Percentiles rank a stretch among this genome's conserved stretches.
These are phyloP conservation scores for Microctenopoma steveboyesi DNA, from an alignment of 2,797 vertebrate genomes.

Conservation along the genomic window DNA sequence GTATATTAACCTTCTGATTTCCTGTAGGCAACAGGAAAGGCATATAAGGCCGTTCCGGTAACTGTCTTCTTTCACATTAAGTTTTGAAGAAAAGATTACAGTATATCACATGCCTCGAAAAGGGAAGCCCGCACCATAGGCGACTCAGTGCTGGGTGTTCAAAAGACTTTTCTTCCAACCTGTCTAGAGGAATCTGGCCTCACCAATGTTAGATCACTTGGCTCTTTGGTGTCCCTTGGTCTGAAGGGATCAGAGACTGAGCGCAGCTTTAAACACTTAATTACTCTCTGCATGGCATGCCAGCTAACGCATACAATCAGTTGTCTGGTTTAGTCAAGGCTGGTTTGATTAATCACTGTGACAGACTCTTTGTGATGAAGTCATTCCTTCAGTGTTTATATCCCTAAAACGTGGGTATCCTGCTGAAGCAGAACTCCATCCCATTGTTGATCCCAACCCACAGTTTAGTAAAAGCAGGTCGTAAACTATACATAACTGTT, in stretches of 20 bases:
- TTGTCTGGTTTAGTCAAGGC: slow-evolving; percentile 26
- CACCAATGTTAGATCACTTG: not conserved
- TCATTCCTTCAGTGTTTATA: slow-evolving; percentile 35
- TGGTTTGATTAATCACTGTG: slow-evolving; percentile 53
- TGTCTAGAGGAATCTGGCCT: slow-evolving; percentile 9
- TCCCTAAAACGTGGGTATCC: slow-evolving; percentile 21
- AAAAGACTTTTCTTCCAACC: not conserved
- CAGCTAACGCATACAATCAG: slow-evolving; percentile 15
- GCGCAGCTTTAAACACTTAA: slow-evolving; percentile 4
- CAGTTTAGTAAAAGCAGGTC: slow-evolving; percentile 41
- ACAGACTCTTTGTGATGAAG: slow-evolving; percentile 45
- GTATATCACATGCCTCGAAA: slow-evolving; percentile 21
- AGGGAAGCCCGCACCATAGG: slow-evolving; percentile 4
- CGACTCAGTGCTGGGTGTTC: not conserved
- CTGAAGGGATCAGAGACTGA: not conserved
- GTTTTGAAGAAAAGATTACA: slow-evolving; percentile 45
- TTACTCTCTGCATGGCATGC: not conserved
- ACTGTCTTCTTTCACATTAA: slow-evolving; percentile 23
- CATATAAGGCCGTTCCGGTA: slow-evolving; percentile 6
- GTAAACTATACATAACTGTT: slow-evolving; percentile 66
- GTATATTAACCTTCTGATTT: slow-evolving; percentile 11
- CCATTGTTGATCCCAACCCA: slow-evolving; percentile 33
- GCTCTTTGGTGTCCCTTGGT: slow-evolving; percentile 6
- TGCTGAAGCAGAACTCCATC: slow-evolving; percentile 21
- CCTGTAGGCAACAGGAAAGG: slow-evolving; percentile 19